These are phyloP conservation scores for Cataglyphis rosenhaueri DNA, from an alignment of 2,888 invertebrate species.

Conservation along the genomic window DNA sequence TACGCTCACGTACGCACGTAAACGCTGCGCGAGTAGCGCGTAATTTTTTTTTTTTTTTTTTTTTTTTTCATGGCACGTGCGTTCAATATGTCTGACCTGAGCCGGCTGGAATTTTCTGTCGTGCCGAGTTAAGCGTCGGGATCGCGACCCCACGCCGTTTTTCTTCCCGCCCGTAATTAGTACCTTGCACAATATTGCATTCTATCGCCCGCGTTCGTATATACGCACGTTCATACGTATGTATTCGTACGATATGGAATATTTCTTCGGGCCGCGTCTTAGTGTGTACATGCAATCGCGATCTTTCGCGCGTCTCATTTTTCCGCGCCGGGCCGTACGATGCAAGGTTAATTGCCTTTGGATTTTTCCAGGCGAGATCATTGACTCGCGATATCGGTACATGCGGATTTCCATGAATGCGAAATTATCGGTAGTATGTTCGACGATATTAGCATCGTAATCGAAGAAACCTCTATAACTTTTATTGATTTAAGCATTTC, in stretches of 20 bases:
- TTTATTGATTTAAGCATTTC: slow-evolving; percentile 21
- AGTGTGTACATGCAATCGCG: neutral
- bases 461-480: neutral
- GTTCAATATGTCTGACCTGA: slow-evolving; percentile 69
- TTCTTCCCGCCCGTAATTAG: slow-evolving; percentile 61
- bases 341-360: slow-evolving; percentile 49
- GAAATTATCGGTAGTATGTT: slow-evolving; percentile 31
- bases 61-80: slow-evolving; percentile 43
- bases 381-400: slow-evolving; percentile 28
- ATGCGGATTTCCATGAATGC: slow-evolving; percentile 38
- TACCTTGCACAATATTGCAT: slow-evolving; percentile 51
- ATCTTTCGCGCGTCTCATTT: slow-evolving; percentile 36
- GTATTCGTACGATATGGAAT: slow-evolving; percentile 29
- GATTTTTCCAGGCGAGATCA: slow-evolving; percentile 42
- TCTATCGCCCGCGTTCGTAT: slow-evolving; percentile 22
- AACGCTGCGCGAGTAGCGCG: slow-evolving; percentile 45
- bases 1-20: slow-evolving; percentile 43
- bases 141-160: slow-evolving; percentile 56
- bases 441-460: slow-evolving; percentile 29
- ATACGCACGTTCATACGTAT: slow-evolving; percentile 7
- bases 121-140: slow-evolving; percentile 62
- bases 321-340: slow-evolving; percentile 17
- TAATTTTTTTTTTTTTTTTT: slow-evolving; percentile 12
- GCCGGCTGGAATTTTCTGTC: slow-evolving; percentile 64
- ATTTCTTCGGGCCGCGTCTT: neutral